Evolutionary conservation across 2,797 vertebrate genomes (phyloP).

Genomic region (Toxotes lorentzi): DNA sequence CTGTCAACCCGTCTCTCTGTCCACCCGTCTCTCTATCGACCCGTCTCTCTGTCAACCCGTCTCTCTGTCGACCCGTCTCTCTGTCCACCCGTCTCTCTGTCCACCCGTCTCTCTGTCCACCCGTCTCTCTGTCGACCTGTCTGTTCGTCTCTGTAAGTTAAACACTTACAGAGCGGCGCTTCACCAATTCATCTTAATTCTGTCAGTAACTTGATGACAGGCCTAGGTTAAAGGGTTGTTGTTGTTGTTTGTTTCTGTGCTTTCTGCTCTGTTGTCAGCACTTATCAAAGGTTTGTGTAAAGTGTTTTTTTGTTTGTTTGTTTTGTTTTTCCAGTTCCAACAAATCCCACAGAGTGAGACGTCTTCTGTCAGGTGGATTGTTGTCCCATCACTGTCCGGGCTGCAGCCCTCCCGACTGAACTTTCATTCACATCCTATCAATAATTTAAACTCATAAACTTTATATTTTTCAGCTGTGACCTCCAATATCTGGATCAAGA

Average conservation of each 20-base stretch:
- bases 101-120: too few species aligned
- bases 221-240: not conserved
- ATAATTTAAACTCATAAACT: not conserved
- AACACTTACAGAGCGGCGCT: not conserved
- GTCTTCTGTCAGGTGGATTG: not conserved
- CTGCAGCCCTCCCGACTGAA: too few species aligned
- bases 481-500: not conserved
- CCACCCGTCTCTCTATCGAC: too few species aligned
- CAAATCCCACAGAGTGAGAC: not conserved
- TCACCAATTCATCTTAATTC: too few species aligned
- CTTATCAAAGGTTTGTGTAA: not conserved
- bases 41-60: too few species aligned
- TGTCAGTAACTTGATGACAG: too few species aligned
- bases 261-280: not conserved
- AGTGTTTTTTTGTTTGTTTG: too few species aligned
- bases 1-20: too few species aligned
- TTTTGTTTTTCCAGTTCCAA: not conserved
- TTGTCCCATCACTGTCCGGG: not conserved
- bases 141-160: constrained; percentile 21
- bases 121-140: not conserved
- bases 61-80: constrained; percentile 24
- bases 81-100: too few species aligned
- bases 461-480: not conserved
- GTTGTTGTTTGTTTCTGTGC: not conserved
- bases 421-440: not conserved